Evolutionary conservation across 2,797 vertebrate genomes (phyloP).

Genomic region (Anas georgica): DNA sequence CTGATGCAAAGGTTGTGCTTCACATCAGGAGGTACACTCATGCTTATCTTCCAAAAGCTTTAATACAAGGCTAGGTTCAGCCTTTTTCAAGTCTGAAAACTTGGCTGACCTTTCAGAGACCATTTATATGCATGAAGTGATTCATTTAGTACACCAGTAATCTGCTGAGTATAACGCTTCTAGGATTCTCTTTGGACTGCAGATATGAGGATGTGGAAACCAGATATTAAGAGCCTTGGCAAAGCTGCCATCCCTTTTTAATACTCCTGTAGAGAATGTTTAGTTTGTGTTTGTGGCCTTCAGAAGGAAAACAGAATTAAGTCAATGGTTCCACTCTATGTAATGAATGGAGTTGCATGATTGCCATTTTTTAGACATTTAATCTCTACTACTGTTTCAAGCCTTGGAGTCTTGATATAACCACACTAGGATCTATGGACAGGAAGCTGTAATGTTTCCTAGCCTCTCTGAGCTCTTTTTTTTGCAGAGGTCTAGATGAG

Average conservation of each 20-base stretch:
- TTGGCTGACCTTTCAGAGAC: constrained; percentile 3
- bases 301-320: background rate
- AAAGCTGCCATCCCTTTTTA: background rate
- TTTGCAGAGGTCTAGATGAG: background rate
- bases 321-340: background rate
- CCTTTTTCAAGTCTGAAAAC: background rate
- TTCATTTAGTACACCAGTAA: background rate
- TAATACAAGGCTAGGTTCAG: background rate
- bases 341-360: background rate
- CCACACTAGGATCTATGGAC: background rate
- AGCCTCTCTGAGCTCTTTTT: background rate
- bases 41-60: background rate
- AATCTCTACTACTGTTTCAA: background rate
- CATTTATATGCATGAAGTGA: background rate
- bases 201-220: background rate
- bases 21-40: background rate
- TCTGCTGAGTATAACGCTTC: background rate
- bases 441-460: background rate
- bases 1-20: background rate
- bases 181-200: background rate
- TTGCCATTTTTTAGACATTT: background rate
- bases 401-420: background rate
- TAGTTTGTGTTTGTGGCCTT: background rate
- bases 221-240: background rate
- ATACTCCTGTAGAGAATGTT: background rate